Evolutionary conservation across 1,140 invertebrate species (phyloP).

Genomic region (Tetragonula clypearis): DNA sequence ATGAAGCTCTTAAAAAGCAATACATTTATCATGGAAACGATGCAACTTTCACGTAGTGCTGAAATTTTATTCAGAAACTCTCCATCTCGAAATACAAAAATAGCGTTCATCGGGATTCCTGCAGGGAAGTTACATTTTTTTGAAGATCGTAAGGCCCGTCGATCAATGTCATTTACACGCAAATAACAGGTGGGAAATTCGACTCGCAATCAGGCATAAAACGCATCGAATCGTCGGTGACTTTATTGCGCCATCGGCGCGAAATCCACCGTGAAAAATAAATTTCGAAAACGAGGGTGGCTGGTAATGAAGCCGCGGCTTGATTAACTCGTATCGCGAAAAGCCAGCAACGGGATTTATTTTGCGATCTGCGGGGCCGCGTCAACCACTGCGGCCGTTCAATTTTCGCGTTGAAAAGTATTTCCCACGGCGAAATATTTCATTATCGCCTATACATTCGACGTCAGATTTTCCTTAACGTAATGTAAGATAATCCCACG

Average conservation of each 20-base stretch:
- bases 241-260: slow-evolving; percentile 14
- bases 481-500: background rate
- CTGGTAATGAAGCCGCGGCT: background rate
- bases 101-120: background rate
- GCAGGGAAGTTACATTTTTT: slow-evolving; percentile 17
- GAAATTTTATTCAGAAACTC: background rate
- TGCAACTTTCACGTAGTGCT: background rate
- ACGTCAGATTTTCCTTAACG: background rate
- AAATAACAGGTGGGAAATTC: slow-evolving; percentile 47
- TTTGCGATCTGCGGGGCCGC: background rate
- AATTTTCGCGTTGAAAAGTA: background rate
- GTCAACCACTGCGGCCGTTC: background rate
- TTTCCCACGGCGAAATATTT: background rate
- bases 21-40: background rate
- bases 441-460: background rate
- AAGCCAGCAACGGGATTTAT: background rate
- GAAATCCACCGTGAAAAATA: slow-evolving; percentile 13
- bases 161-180: slow-evolving; percentile 44
- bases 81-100: background rate
- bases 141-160: slow-evolving; percentile 40
- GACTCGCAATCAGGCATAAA: background rate
- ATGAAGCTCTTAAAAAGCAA: background rate
- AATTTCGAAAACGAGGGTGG: background rate
- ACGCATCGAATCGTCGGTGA: background rate
- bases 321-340: slow-evolving; percentile 28